Base-by-base conservation (phyloP, 2,888 invertebrate species). In the Ptychoptera contaminata region DNA sequence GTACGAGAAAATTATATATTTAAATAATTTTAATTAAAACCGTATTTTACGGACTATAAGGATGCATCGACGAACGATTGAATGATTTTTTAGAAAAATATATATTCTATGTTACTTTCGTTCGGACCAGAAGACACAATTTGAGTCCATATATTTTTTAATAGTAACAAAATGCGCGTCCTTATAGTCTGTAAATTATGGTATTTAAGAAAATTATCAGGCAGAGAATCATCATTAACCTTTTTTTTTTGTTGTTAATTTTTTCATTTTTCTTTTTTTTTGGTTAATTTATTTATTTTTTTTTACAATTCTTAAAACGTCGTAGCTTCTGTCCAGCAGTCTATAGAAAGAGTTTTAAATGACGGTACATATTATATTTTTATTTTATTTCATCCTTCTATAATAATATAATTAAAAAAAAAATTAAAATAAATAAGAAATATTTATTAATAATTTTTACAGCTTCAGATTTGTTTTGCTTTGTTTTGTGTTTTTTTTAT, bases 311-410 rank as follows among this genome's bases (percentile, higher is more conserved):
- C 23, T 23, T 23, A 23, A 23, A 3, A 29, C 32, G 15, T 44
- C 57, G 47, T 61, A 74, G 74, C 71, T 56, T 73, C 73, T 49
- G 73, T 74, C 58, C 70, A 74, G 64, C 61, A 69, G 54, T 73
- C 74, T 29, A 62, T 74, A 54, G 70, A 71, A 61, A 56, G 58
- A 48, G 64, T 68, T 49, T 58, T 66, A 50, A 65, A 71, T 51
- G 58, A 68, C 54, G 72, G 70, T 52, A 67, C 65, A 62, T 66
- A 71, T 45, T 44, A 49, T 50, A 55, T 56, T 56, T 52, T 51
- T 52, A 54, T 51, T 49, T 50, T 51, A 43, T 12, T 15, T 23
- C 31, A 16, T 16, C 16, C 30, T 43, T 16, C 31, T 43, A 32
- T 23, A 37, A 16, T 12, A 30, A 11, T 50, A 49, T 47, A 40